Evolutionary conservation across 2,797 vertebrate species (phyloP).

Genomic region (Trichosurus vulpecula): DNA sequence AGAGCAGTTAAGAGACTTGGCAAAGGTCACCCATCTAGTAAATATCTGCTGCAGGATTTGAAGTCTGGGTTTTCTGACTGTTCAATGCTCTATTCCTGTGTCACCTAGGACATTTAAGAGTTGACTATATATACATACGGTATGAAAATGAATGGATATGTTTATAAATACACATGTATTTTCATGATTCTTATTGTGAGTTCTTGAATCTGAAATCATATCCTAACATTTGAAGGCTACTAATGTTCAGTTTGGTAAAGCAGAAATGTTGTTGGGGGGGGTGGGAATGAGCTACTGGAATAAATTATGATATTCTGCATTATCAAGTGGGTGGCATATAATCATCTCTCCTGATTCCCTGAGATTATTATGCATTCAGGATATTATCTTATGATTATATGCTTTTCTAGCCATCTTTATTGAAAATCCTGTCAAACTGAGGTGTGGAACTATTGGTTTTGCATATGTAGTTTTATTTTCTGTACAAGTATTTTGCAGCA

Average conservation of each 20-base stretch:
- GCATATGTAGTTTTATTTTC: conserved; percentile 30
- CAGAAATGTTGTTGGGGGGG: conserved; percentile 54
- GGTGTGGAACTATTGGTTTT: conserved; percentile 37
- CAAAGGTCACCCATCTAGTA: not conserved
- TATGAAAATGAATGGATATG: conserved; percentile 47
- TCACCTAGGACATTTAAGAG: not conserved
- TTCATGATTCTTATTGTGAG: conserved; percentile 10
- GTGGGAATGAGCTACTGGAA: conserved; percentile 30
- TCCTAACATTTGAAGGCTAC: conserved; percentile 62
- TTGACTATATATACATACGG: not conserved
- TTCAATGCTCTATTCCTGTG: not conserved
- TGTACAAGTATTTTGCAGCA: conserved; percentile 47
- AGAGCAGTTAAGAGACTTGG: not conserved
- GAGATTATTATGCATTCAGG: conserved; percentile 41
- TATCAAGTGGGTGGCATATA: conserved; percentile 46
- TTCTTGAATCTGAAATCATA: conserved; percentile 56
- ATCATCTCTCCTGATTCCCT: conserved; percentile 32
- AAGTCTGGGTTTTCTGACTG: not conserved
- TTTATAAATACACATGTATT: conserved; percentile 35
- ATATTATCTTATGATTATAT: conserved; percentile 48
- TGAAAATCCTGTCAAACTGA: conserved; percentile 59
- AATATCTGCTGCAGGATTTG: not conserved
- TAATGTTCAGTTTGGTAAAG: conserved; percentile 49
- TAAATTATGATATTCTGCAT: conserved; percentile 48
- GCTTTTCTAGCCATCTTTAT: conserved; percentile 36